Evolutionary conservation across 1,140 invertebrate species (phyloP).

Genomic region (Aphis gossypii): DNA sequence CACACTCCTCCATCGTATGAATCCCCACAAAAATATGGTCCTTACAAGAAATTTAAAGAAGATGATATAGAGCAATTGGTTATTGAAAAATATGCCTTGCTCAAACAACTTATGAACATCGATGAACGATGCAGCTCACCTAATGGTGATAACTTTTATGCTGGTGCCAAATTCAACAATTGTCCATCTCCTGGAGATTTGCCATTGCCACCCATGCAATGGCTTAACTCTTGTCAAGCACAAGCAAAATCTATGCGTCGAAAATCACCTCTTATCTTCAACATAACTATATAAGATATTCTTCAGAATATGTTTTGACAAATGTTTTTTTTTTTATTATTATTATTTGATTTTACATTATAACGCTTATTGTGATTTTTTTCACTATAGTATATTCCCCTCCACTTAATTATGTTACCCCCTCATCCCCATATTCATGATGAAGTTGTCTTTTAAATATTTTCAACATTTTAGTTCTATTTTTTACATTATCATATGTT

Average conservation of each 20-base stretch:
- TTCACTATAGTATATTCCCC: not conserved
- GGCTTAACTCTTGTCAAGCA: conserved; percentile 45
- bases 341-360: conserved; percentile 31
- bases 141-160: conserved; percentile 50
- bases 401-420: not conserved
- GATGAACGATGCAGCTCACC: conserved; percentile 33
- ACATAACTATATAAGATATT: conserved; percentile 43
- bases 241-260: conserved; percentile 32
- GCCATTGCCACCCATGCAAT: conserved; percentile 51
- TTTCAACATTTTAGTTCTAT: conserved; percentile 1
- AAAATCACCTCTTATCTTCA: conserved; percentile 39
- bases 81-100: conserved; percentile 48
- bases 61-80: conserved; percentile 41
- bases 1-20: conserved; percentile 24
- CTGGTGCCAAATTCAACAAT: conserved; percentile 52
- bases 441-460: conserved; percentile 31
- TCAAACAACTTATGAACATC: conserved; percentile 47
- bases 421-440: not conserved
- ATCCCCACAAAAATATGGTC: conserved; percentile 40
- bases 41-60: conserved; percentile 49
- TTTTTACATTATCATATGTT: conserved; percentile 5
- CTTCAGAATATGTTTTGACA: not conserved
- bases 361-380: conserved; percentile 28
- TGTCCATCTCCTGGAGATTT: conserved; percentile 44
- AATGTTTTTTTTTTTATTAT: conserved; percentile 26